These are phyloP conservation scores for Sphaerophoria rueppellii DNA, from an alignment of 2,888 invertebrate species.

Conservation along the genomic window DNA sequence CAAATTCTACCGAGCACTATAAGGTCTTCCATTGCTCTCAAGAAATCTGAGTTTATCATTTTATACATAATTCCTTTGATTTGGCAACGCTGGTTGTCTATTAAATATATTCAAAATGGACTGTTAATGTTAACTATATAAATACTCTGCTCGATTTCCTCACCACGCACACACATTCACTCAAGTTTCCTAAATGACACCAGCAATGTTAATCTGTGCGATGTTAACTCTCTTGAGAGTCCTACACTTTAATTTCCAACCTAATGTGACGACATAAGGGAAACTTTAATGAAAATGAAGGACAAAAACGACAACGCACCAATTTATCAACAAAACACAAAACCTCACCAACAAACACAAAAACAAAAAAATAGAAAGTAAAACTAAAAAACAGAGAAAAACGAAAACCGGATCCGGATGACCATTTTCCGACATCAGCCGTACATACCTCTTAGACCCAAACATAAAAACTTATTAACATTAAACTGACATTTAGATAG, in stretches of 20 bases:
- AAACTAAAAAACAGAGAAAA: background rate
- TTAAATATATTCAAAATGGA: background rate
- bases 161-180: constrained; percentile 8
- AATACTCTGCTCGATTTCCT: constrained; percentile 10
- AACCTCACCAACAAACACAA: background rate
- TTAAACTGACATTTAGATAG: constrained; percentile 64
- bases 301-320: constrained; percentile 17
- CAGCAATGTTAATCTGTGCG: constrained; percentile 45
- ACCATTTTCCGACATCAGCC: constrained; percentile 33
- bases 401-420: constrained; percentile 44
- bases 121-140: constrained; percentile 25
- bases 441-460: constrained; percentile 15
- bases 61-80: too few species aligned
- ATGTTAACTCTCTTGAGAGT: constrained; percentile 1
- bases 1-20: too few species aligned
- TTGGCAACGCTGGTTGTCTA: background rate
- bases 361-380: background rate
- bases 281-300: constrained; percentile 17
- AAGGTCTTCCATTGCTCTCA: too few species aligned
- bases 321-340: constrained; percentile 23
- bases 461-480: constrained; percentile 63
- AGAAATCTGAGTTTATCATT: too few species aligned
- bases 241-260: background rate
- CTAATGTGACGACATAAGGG: constrained; percentile 19
- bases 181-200: constrained; percentile 22